Evolutionary conservation across 2,888 invertebrate genomes (phyloP), one percentile per base, ranked within the genome.

Genomic region (Anarsia innoxiella): DNA sequence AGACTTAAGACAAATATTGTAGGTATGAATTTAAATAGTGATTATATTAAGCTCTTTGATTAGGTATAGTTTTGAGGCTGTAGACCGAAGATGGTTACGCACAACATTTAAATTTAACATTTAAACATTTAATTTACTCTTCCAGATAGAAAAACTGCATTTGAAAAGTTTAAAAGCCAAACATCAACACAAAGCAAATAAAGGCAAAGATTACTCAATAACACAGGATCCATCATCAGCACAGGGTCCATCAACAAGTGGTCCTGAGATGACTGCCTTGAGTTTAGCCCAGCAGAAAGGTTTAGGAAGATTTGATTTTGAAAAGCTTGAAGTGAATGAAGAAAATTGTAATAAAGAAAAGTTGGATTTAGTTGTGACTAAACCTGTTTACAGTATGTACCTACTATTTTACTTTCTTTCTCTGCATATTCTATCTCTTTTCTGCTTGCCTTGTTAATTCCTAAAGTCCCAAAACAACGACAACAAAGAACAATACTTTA

Each of bases 91-190:
- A n/a, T n/a, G n/a, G n/a, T n/a, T n/a, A n/a, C n/a, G n/a, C n/a
- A n/a, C n/a, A n/a, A n/a, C n/a, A n/a, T n/a, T n/a, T n/a, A n/a
- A n/a, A n/a, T n/a, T n/a, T n/a, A n/a, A n/a, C n/a, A n/a, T n/a
- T n/a, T n/a, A n/a, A n/a, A n/a, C n/a, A n/a, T n/a, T n/a, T n/a
- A n/a, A n/a, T n/a, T n/a, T n/a, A n/a, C n/a, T n/a, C n/a, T n/a
- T n/a, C n/a, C n/a, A n/a, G 82, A 76, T 82, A 15, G 82, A 83
- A 53, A 59, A 67, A 39, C 48, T 80, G 2, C 75, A 80, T 23
- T 48, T 80, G 13, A 74, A 80, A 43, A 70, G 68, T 41, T 44
- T 70, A 35, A 65, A 65, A 42, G 41, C 52, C 2, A 40, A 45
- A 29, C 9, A 55, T 2, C 45, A 42, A 37, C 39, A 33, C 32